phyloP scores from a whole-genome alignment of 2,888 invertebrate species.

The Lypha dubia region DNA sequence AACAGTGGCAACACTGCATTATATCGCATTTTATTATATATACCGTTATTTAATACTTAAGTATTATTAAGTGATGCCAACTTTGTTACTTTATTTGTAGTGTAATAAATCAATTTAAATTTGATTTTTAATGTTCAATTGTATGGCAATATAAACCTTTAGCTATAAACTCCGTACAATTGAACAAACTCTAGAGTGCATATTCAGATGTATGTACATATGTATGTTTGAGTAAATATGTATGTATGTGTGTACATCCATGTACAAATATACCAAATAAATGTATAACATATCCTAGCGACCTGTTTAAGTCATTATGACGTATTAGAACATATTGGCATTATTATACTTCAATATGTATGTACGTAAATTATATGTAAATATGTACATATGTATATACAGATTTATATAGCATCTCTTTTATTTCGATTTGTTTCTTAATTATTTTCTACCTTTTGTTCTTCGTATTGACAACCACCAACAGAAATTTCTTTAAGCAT shows the following conservation, averaged over 20 bases:
- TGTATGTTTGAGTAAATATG: too few species aligned
- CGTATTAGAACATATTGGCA: constrained; percentile 46
- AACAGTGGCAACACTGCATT: too few species aligned
- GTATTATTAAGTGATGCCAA: not conserved
- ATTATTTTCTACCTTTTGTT: not conserved
- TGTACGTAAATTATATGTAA: not conserved
- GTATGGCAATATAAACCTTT: too few species aligned
- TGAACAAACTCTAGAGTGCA: too few species aligned
- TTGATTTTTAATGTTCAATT: not conserved
- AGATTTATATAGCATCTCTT: too few species aligned
- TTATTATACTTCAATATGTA: not conserved
- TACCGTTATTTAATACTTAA: not conserved
- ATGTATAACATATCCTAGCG: not conserved
- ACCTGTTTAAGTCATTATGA: constrained; percentile 36
- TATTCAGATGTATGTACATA: too few species aligned
- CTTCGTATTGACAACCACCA: constrained; percentile 5
- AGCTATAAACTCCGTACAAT: too few species aligned
- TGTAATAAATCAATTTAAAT: not conserved
- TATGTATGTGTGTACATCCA: not conserved
- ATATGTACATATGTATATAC: constrained; percentile 9
- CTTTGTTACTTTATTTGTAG: not conserved
- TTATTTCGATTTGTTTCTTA: not conserved
- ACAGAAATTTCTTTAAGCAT: constrained; percentile 39
- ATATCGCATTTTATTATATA: not conserved
- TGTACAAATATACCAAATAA: not conserved